Percentiles rank a stretch among this genome's conserved stretches.
Conservation (phyloP, 64 coral and sea anemone genomes). For the Porites australiensis region DNA sequence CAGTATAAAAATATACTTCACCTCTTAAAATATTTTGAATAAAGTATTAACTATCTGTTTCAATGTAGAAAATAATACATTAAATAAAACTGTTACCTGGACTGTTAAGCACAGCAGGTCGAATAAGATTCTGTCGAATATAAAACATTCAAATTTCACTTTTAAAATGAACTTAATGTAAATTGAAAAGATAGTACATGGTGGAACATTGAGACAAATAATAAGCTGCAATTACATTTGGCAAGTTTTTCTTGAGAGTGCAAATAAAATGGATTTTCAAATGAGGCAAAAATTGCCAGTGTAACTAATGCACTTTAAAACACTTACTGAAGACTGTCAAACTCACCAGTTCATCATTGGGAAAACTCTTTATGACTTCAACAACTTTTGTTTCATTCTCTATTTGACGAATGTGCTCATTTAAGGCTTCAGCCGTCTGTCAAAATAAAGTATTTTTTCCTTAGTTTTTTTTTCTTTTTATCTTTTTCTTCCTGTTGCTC, state of each 20-base stretch:
- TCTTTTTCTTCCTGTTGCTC: too few species aligned
- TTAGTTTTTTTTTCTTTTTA: neutral
- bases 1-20: too few species aligned
- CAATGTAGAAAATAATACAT: too few species aligned
- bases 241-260: too few species aligned
- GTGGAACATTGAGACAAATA: too few species aligned
- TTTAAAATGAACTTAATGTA: neutral
- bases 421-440: slow-evolving; percentile 92
- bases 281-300: too few species aligned
- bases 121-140: slow-evolving; percentile 88
- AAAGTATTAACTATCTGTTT: too few species aligned
- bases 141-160: neutral
- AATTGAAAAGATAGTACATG: too few species aligned
- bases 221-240: too few species aligned
- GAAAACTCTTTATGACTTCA: slow-evolving; percentile 97
- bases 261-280: too few species aligned
- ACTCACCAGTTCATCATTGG: slow-evolving; percentile 97
- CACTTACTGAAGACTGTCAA: neutral
- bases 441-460: neutral
- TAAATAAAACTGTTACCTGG: slow-evolving; percentile 40
- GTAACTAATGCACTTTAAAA: too few species aligned
- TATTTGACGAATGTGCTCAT: slow-evolving; percentile 97
- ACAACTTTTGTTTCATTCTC: slow-evolving; percentile 99
- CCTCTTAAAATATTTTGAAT: too few species aligned
- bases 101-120: slow-evolving; percentile 43